Conservation (phyloP, 2,113 vertebrate genomes). For the Zapornia atra region DNA sequence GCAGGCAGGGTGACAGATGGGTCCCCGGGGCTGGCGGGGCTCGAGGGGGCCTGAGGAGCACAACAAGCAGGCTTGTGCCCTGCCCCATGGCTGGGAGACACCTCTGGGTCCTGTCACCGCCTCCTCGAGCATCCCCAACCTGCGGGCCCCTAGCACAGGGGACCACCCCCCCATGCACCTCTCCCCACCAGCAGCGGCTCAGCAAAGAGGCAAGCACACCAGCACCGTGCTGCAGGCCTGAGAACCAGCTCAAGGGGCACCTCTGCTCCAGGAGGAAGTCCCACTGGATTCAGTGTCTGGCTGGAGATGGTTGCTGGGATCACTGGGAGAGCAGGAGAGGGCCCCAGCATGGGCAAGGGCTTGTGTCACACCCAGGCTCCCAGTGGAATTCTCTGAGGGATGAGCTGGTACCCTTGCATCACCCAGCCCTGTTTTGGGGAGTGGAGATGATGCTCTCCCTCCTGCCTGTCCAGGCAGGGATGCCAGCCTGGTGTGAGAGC, state of each 20-base stretch:
- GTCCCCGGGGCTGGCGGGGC: accelerated
- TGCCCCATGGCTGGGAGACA: background rate
- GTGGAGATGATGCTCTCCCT: accelerated
- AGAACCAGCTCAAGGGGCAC: background rate
- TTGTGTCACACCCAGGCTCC: background rate
- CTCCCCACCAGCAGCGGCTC: background rate
- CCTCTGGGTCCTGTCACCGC: background rate
- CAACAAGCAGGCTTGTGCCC: background rate
- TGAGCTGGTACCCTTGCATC: background rate
- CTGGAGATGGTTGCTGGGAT: background rate
- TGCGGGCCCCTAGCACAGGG: background rate
- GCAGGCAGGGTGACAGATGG: background rate
- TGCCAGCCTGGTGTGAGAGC: background rate
- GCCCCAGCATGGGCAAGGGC: background rate
- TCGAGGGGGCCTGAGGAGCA: background rate
- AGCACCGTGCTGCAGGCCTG: accelerated
- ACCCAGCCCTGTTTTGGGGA: accelerated
- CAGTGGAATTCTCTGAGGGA: background rate
- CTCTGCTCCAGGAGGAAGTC: background rate
- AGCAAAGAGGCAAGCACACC: background rate
- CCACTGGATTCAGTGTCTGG: background rate
- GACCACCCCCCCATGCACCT: accelerated
- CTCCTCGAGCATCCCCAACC: background rate
- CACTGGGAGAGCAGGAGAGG: background rate
- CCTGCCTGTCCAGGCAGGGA: background rate